Evolutionary conservation across 2,888 invertebrate genomes (phyloP).

Genomic region (Pristionchus japonicus): DNA sequence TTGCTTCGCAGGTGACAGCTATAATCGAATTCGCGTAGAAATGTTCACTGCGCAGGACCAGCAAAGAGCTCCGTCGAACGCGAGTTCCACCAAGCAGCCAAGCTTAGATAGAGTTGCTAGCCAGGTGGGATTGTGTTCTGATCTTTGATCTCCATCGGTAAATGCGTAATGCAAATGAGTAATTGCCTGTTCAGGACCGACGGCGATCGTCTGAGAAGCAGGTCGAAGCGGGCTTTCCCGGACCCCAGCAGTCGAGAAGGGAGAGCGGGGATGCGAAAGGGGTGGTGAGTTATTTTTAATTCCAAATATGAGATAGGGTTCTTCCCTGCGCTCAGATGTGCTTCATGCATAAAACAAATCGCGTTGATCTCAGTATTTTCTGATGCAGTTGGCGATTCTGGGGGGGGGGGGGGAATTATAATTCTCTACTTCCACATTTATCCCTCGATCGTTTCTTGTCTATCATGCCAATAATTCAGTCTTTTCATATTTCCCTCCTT

Average conservation of each 20-base stretch:
- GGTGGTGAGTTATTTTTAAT: not conserved
- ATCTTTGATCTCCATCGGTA: slow-evolving; percentile 4
- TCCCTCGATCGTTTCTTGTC: not conserved
- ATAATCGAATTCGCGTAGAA: not conserved
- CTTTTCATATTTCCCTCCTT: not conserved
- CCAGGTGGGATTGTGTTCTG: not conserved
- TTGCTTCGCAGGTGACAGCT: not conserved
- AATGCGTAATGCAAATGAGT: too few relatives aligned
- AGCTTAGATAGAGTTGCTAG: not conserved
- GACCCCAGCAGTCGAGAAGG: not conserved
- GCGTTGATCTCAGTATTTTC: too few relatives aligned
- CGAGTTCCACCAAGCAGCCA: not conserved
- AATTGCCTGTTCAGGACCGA: too few relatives aligned
- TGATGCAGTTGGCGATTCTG: too few relatives aligned
- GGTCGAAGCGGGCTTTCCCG: not conserved
- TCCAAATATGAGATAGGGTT: not conserved
- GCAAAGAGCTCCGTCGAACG: not conserved
- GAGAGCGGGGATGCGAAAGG: not conserved
- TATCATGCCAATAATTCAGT: not conserved
- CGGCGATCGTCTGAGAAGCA: not conserved
- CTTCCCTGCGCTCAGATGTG: not conserved
- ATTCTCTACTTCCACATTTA: too few relatives aligned
- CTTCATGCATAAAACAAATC: not conserved
- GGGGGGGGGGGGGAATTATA: too few relatives aligned
- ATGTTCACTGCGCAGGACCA: not conserved